Evolutionary conservation across 2,797 vertebrate species (phyloP).

Genomic region (Oryzias dopingdopingensis): DNA sequence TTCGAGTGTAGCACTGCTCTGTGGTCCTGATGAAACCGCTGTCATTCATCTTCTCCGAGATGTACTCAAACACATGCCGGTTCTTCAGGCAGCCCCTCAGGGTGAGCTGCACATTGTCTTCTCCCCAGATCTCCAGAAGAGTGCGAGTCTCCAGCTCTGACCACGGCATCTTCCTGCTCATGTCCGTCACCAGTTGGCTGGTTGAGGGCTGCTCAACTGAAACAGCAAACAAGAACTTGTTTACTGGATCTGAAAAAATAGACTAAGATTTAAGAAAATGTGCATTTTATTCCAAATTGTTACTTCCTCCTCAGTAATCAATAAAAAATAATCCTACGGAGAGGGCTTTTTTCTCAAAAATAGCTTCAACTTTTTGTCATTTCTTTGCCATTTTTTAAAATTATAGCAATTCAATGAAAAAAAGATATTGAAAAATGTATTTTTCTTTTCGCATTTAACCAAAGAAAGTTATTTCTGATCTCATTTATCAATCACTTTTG

Average conservation of each 20-base stretch:
- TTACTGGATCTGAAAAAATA: neutral
- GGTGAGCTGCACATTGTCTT: slow-evolving; percentile 70
- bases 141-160: slow-evolving; percentile 73
- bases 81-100: slow-evolving; percentile 73
- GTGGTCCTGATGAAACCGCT: slow-evolving; percentile 66
- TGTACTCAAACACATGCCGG: slow-evolving; percentile 73
- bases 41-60: slow-evolving; percentile 68
- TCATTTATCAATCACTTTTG: too few species aligned
- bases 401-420: too few species aligned
- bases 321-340: neutral
- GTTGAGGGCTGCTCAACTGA: slow-evolving; percentile 61
- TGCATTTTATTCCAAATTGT: too few species aligned
- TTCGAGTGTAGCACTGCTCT: slow-evolving; percentile 77
- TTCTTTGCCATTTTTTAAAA: too few species aligned
- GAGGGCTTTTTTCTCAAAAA: neutral
- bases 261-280: too few species aligned
- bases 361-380: neutral
- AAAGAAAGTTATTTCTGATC: neutral
- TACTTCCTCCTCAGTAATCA: too few species aligned
- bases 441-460: neutral
- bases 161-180: slow-evolving; percentile 74
- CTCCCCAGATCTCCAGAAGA: slow-evolving; percentile 75
- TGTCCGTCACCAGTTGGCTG: slow-evolving; percentile 55
- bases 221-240: accelerated
- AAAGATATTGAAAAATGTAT: too few species aligned